Percentiles rank a stretch among this genome's conserved stretches.
These are phyloP conservation scores for Chamaetylas fuelleborni DNA, from an alignment of 2,113 vertebrate species.

Conservation along the genomic window DNA sequence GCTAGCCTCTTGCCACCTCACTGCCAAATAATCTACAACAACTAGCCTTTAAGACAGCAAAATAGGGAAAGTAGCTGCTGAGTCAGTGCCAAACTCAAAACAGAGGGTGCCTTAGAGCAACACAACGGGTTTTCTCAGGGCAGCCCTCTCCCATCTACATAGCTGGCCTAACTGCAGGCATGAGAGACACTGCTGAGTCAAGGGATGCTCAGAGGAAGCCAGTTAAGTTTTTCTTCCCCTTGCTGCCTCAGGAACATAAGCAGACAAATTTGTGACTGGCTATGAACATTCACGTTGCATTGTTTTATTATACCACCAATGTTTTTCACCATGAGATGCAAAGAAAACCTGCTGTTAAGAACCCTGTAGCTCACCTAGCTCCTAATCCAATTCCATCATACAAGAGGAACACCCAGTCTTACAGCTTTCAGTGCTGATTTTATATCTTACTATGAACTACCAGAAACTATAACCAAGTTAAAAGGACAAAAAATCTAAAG, in stretches of 20 bases:
- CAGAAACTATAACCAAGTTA: neutral
- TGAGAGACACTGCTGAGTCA: neutral
- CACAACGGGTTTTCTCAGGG: neutral
- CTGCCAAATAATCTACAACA: neutral
- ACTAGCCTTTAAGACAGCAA: neutral
- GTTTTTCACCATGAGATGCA: neutral
- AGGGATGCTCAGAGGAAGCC: neutral
- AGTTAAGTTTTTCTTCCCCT: neutral
- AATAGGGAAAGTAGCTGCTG: neutral
- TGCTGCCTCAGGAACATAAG: neutral
- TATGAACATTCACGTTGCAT: accelerated
- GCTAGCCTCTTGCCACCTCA: neutral
- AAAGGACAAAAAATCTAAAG: neutral
- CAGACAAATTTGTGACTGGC: neutral
- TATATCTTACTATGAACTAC: neutral
- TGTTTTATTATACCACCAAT: neutral
- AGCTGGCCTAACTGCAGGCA: neutral
- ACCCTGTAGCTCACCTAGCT: neutral
- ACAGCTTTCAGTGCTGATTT: neutral
- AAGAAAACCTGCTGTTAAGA: neutral
- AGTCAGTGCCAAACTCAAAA: neutral
- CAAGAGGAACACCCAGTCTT: neutral
- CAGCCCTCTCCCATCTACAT: neutral
- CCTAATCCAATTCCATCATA: neutral
- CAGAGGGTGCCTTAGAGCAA: conserved; percentile 20